Evolutionary conservation across 2,113 vertebrate genomes (phyloP).

Genomic region (Chionis minor): DNA sequence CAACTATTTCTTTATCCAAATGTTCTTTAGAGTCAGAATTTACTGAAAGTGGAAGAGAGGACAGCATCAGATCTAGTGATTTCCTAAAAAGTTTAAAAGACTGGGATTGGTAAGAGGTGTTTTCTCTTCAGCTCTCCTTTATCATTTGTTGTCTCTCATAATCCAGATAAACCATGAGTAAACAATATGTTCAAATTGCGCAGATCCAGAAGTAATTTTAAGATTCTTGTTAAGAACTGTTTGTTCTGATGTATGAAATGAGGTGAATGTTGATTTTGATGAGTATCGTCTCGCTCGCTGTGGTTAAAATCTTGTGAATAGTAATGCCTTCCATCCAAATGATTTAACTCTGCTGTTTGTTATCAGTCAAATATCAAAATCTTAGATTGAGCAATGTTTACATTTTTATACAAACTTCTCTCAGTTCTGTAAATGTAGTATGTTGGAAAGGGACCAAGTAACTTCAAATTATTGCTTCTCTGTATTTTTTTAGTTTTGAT

Average conservation of each 20-base stretch:
- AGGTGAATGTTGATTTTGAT: background rate
- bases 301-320: background rate
- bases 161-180: background rate
- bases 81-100: slow-evolving; percentile 36
- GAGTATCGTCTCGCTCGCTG: background rate
- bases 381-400: background rate
- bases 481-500: slow-evolving; percentile 51
- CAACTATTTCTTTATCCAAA: slow-evolving; percentile 20
- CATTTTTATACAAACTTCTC: background rate
- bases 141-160: background rate
- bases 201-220: background rate
- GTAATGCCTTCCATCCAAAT: background rate
- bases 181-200: background rate
- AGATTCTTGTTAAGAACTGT: background rate
- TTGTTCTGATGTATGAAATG: background rate
- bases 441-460: background rate
- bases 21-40: slow-evolving; percentile 29
- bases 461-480: background rate
- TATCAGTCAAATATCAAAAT: background rate
- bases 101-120: slow-evolving; percentile 63
- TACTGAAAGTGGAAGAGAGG: slow-evolving; percentile 16
- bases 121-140: background rate
- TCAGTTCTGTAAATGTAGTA: background rate
- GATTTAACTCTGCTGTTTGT: background rate
- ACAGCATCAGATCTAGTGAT: slow-evolving; percentile 4